Evolutionary conservation across 1,140 invertebrate species (phyloP).

Genomic region (Hycleus phaleratus): DNA sequence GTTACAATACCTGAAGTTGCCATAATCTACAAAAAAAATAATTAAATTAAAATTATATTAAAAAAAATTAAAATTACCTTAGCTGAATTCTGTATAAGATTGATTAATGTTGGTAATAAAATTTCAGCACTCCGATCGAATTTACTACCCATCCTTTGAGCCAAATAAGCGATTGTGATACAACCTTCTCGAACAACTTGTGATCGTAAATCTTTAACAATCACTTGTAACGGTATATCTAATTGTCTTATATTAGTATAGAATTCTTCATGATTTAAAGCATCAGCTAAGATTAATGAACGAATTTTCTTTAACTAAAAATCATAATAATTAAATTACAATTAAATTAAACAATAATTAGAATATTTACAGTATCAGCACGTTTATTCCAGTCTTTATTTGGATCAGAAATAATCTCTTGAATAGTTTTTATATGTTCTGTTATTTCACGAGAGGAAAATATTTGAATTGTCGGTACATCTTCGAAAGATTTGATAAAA

Average conservation of each 20-base stretch:
- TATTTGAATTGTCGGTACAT: conserved; percentile 72
- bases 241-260: conserved; percentile 66
- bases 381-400: conserved; percentile 90
- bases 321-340: conserved; percentile 8
- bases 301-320: conserved; percentile 76
- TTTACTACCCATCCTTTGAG: conserved; percentile 72
- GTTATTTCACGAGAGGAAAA: conserved; percentile 79
- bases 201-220: conserved; percentile 84
- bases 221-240: conserved; percentile 72
- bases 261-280: conserved; percentile 76
- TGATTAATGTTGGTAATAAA: conserved; percentile 75
- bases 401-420: conserved; percentile 67
- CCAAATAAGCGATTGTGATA: conserved; percentile 87
- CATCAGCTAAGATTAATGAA: conserved; percentile 72
- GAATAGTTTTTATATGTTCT: conserved; percentile 70
- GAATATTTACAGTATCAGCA: conserved; percentile 65
- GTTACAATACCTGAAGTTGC: conserved; percentile 81
- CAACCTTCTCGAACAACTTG: conserved; percentile 89
- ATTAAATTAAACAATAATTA: conserved; percentile 16
- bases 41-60: not conserved
- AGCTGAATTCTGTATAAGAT: conserved; percentile 90
- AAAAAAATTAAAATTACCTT: conserved; percentile 52
- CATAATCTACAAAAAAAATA: conserved; percentile 60
- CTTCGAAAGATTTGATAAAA: conserved; percentile 79
- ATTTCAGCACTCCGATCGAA: conserved; percentile 79